Evolutionary conservation across 2,113 vertebrate species (phyloP), one percentile per base, ranked within the genome.

Genomic region (Mus musculus): DNA sequence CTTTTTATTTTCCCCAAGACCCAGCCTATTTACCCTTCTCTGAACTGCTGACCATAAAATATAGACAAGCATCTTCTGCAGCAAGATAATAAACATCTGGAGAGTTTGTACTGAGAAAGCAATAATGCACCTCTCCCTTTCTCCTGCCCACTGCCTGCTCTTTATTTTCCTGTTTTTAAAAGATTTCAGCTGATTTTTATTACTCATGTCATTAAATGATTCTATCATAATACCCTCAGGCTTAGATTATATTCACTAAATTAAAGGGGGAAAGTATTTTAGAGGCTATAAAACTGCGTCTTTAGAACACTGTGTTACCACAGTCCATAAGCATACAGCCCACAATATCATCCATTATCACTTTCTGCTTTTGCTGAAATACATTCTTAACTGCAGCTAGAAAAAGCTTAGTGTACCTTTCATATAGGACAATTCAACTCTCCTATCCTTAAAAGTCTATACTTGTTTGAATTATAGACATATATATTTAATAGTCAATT

Each of bases 11-110:
- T 99, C 98, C 98, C 97, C 97, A 98, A 98, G 98, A 98, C 98
- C 98, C 98, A 98, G 80, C 97, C 98, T 99, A 98, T 99, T 99
- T 99, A 99, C 98, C 98, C 98, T 97, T 99, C 98, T 98, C 98
- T 99, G 98, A 99, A 98, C 98, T 98, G 98, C 98, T 98, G 98
- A 98, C 98, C 99, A 98, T 98, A 99, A 99, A 99, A 99, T 98
- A 99, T 98, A 99, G 98, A 98, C 98, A 99, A 98, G 98, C 92
- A 98, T 98, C 98, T 98, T 98, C 97, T 98, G 95, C 96, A 95
- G 97, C 98, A 98, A 99, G 98, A 99, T 99, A 98, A 99, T 99
- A 98, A 98, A 98, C 98, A 98, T 98, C 98, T 98, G 97, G 98
- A 98, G 98, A 98, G 98, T 98, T 98, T 98, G 96, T 98, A 97